Conservation (phyloP, 2,888 invertebrate species). For the Nemurella pictetii region DNA sequence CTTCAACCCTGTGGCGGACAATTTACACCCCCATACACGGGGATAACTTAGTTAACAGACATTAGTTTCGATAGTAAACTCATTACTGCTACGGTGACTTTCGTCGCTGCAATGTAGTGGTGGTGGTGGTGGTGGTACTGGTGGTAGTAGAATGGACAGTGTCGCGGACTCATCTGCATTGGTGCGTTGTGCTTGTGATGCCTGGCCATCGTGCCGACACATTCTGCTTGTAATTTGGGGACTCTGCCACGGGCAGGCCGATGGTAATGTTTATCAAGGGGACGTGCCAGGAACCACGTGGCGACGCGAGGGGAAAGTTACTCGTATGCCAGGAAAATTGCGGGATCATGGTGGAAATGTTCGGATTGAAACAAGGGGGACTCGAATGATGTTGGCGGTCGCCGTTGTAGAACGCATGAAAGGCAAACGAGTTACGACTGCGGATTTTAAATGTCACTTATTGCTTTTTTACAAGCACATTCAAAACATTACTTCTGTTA, state of each 20-base stretch:
- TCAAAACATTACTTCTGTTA: too few species aligned
- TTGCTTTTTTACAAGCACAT: too few species aligned
- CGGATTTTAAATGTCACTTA: too few species aligned
- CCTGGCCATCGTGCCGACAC: background rate
- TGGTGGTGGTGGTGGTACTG: too few species aligned
- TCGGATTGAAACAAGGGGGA: too few species aligned
- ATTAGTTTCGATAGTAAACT: background rate
- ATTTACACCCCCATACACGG: background rate
- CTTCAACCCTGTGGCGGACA: background rate
- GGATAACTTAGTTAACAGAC: background rate
- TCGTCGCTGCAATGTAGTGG: background rate
- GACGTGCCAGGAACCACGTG: background rate
- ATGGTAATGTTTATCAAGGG: background rate
- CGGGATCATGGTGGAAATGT: background rate
- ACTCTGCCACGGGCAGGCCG: background rate
- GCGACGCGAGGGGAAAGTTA: background rate
- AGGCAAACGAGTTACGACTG: too few species aligned
- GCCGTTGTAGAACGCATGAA: too few species aligned
- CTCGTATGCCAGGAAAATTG: background rate
- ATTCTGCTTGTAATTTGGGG: background rate
- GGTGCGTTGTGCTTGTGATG: too few species aligned
- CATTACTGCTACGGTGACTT: background rate
- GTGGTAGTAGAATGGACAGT: too few species aligned
- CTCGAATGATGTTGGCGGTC: too few species aligned
- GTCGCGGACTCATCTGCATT: background rate